phyloP scores from a whole-genome alignment of 2,797 vertebrate species.

The Falco concolor region DNA sequence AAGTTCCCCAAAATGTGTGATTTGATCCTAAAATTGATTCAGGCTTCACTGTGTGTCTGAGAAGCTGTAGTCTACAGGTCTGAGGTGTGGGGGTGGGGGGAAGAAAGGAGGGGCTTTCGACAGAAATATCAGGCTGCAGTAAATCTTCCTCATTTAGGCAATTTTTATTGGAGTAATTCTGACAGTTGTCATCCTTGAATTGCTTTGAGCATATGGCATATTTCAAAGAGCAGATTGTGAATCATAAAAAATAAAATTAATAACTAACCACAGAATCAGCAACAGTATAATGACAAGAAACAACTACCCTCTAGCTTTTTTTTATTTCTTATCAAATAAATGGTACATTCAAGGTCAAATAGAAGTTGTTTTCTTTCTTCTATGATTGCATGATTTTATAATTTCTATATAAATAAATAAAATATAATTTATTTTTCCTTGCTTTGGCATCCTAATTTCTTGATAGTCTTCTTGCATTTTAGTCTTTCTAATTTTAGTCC shows the following conservation, averaged over 20 bases:
- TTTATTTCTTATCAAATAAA: slow-evolving; percentile 73
- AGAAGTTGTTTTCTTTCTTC: slow-evolving; percentile 75
- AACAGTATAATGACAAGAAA: slow-evolving; percentile 85
- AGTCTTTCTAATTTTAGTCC: background rate
- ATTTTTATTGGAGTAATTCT: slow-evolving; percentile 91
- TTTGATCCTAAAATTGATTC: slow-evolving; percentile 55
- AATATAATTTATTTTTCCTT: background rate
- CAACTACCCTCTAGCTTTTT: slow-evolving; percentile 79
- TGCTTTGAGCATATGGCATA: slow-evolving; percentile 92
- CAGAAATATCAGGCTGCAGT: slow-evolving; percentile 80
- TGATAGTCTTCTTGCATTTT: background rate
- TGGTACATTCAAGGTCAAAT: slow-evolving; percentile 82
- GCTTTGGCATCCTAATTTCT: background rate
- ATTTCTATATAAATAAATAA: slow-evolving; percentile 8
- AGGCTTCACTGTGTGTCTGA: slow-evolving; percentile 56
- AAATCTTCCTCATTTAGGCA: slow-evolving; percentile 92
- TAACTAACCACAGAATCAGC: slow-evolving; percentile 86
- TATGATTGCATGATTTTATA: slow-evolving; percentile 65
- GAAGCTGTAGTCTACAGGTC: background rate
- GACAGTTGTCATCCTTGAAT: slow-evolving; percentile 92
- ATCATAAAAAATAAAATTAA: slow-evolving; percentile 95
- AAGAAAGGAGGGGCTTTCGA: slow-evolving; percentile 59
- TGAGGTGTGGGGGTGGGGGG: background rate
- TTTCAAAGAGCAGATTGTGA: slow-evolving; percentile 93
- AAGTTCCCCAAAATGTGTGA: slow-evolving; percentile 49